Base-by-base conservation (phyloP, 2,888 invertebrate genomes). In the Drosophila multiciliata region DNA sequence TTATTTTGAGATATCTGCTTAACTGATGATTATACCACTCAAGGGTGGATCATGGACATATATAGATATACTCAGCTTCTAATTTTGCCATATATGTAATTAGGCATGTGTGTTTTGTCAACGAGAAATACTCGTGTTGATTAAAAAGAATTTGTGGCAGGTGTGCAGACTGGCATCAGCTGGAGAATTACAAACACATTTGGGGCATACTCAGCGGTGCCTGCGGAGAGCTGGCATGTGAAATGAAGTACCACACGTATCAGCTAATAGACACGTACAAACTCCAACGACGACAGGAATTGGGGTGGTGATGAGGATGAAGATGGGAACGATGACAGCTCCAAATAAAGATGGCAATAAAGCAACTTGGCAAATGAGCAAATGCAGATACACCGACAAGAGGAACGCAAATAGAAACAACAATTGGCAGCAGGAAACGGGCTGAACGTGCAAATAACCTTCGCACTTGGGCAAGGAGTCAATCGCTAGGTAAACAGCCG, bases 221-320 rank as follows among this genome's bases (percentile, higher is more conserved):
- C 49, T 45, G 23, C 45, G 42, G 32, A 23, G 57, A 45, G 66
- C 32, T 36, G 15, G 40, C 36, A 63, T 50, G 63, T 49, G 66
- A 62, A 86, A 86, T 86, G 87, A 67, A 78, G 87, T 89, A 84
- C 83, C 75, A 83, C 83, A 84, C 83, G 83, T 89, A 68, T 66
- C 61, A 66, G 84, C 78, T 89, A 89, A 84, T 84, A 76, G 84
- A 76, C 89, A 84, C 84, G 84, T 84, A 81, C 73, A 63, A 53
- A n/a, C 54, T 55, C 36, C 54, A 55, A 38, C 38, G 38, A 38
- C 23, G 20, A 8, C 23, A 8, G 20, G 15, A 45, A 45, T 23
- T 3, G 15, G 20, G 54, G 38, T 26, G 38, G 3, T 29, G 49
- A 49, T 17, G 7, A 26, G 17, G 54, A 36, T 36, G 36, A 36